phyloP scores from a whole-genome alignment of 1,140 invertebrate genomes.

The Neodiprion virginianus region DNA sequence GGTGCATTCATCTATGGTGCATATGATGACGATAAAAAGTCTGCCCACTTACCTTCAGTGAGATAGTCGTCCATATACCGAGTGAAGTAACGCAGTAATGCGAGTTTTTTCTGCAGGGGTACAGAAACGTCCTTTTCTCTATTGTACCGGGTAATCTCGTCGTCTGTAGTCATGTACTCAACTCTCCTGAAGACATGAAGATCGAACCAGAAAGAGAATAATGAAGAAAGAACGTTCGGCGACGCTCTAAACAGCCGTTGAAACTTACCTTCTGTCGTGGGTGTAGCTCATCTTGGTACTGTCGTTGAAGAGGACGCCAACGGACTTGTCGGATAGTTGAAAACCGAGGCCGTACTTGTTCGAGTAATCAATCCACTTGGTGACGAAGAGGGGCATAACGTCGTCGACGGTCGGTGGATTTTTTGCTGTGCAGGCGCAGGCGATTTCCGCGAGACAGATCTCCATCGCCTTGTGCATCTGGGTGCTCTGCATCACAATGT shows the following conservation, averaged over 20 bases:
- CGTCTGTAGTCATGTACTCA: conserved; percentile 92
- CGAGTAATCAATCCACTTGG: conserved; percentile 79
- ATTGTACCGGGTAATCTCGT: conserved; percentile 84
- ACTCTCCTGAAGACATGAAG: conserved; percentile 70
- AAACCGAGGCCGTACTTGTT: conserved; percentile 80
- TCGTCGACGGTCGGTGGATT: conserved; percentile 61
- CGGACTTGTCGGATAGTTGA: conserved; percentile 72
- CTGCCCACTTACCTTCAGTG: conserved; percentile 72
- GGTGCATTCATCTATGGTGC: too few relatives aligned
- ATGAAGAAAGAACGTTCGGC: conserved; percentile 9
- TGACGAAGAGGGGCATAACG: conserved; percentile 71
- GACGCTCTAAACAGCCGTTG: not conserved
- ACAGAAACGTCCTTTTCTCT: conserved; percentile 81
- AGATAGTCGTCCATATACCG: conserved; percentile 98
- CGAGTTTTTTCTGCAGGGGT: conserved; percentile 91
- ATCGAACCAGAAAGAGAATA: conserved; percentile 17
- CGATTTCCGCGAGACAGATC: conserved; percentile 39
- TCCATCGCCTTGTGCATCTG: conserved; percentile 49
- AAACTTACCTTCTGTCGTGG: conserved; percentile 66
- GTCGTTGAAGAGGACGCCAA: conserved; percentile 77
- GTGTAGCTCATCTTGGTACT: conserved; percentile 69
- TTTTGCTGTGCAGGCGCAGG: conserved; percentile 28
- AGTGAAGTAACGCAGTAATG: conserved; percentile 92
- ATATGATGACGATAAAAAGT: too few relatives aligned
- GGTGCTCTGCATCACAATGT: conserved; percentile 33